These are phyloP conservation scores for Mycalesis mineus DNA, from an alignment of 2,888 invertebrate genomes.

Conservation along the genomic window DNA sequence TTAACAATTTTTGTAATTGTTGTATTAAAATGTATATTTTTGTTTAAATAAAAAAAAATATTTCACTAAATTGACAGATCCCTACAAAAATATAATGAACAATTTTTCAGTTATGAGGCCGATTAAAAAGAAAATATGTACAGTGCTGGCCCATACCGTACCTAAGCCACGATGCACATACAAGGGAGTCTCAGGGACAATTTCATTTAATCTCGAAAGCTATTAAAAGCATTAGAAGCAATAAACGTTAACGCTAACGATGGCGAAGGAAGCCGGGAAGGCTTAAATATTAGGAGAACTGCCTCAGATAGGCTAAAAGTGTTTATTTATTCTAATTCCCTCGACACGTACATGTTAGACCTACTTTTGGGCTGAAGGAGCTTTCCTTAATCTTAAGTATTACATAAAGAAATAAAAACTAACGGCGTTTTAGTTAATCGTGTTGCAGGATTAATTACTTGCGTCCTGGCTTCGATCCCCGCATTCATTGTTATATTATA, in stretches of 20 bases:
- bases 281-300: slow-evolving; percentile 21
- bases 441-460: too few species aligned
- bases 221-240: slow-evolving; percentile 23
- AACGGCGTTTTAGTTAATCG: too few species aligned
- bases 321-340: slow-evolving; percentile 25
- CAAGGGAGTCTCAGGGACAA: slow-evolving; percentile 3
- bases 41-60: too few species aligned
- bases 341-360: not conserved
- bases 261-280: slow-evolving; percentile 15
- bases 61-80: too few species aligned
- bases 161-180: not conserved
- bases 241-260: slow-evolving; percentile 17
- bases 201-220: slow-evolving; percentile 23
- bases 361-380: not conserved
- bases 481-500: too few species aligned
- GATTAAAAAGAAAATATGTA: too few species aligned
- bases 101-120: too few species aligned
- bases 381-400: not conserved
- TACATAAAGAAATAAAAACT: not conserved
- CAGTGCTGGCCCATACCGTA: too few species aligned
- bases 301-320: slow-evolving; percentile 17
- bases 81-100: too few species aligned
- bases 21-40: too few species aligned
- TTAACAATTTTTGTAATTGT: too few species aligned
- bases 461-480: too few species aligned